Conservation (phyloP, 1,140 invertebrate species). For the Littorina saxatilis region DNA sequence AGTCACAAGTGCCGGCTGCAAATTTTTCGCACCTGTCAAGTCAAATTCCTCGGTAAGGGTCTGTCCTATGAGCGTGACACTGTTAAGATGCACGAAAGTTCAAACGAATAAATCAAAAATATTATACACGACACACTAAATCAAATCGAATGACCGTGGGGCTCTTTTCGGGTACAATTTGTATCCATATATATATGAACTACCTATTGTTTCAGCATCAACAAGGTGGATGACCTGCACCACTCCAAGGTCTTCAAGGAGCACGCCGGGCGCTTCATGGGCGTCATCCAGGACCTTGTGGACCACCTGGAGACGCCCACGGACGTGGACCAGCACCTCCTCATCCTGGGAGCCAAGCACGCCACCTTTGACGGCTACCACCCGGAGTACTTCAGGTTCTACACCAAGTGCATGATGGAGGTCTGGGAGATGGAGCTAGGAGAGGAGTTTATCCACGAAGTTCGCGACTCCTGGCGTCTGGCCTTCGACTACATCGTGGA, state of each 20-base stretch:
- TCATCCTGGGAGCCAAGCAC: slow-evolving; percentile 61
- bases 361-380: slow-evolving; percentile 60
- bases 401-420: slow-evolving; percentile 59
- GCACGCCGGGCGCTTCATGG: slow-evolving; percentile 60
- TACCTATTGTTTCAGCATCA: slow-evolving; percentile 1
- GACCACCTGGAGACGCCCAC: slow-evolving; percentile 56
- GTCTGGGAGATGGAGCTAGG: slow-evolving; percentile 62
- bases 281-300: slow-evolving; percentile 58
- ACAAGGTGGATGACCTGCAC: slow-evolving; percentile 51
- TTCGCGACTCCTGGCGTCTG: slow-evolving; percentile 54
- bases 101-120: no score
- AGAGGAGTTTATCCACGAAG: slow-evolving; percentile 62
- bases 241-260: slow-evolving; percentile 44
- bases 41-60: no score
- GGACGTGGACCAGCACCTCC: slow-evolving; percentile 49
- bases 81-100: no score
- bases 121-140: no score
- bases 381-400: slow-evolving; percentile 56
- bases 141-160: no score
- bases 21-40: no score
- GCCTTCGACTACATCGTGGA: slow-evolving; percentile 56
- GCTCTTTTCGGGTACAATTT: background rate
- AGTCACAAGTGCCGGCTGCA: no score
- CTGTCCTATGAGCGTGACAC: no score
- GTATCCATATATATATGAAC: background rate